Percentiles rank a stretch among this genome's conserved stretches.
phyloP scores from a whole-genome alignment of 1,140 invertebrate genomes.

The Pomacea maculata region DNA sequence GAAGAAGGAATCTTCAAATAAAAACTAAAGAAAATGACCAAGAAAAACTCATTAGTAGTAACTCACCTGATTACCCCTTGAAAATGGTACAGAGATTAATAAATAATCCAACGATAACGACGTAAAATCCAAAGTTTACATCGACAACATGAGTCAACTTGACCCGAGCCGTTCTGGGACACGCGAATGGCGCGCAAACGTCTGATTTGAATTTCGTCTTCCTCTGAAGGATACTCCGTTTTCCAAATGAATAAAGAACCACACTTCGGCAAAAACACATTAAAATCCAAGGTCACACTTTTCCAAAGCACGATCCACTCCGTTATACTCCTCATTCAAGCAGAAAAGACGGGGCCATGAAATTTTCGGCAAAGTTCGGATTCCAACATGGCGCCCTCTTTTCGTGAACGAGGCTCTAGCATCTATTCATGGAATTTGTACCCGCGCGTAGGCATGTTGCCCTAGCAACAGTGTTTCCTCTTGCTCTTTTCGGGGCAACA shows the following conservation, averaged over 20 bases:
- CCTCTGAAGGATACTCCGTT: constrained; percentile 14
- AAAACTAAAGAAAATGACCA: not conserved
- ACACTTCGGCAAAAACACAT: constrained; percentile 6
- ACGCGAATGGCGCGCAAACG: constrained; percentile 26
- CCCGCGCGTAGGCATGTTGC: constrained; percentile 28
- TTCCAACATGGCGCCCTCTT: constrained; percentile 27
- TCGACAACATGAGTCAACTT: constrained; percentile 25
- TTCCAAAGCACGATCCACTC: constrained; percentile 11
- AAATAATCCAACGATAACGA: constrained; percentile 13
- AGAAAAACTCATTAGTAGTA: not conserved
- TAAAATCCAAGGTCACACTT: constrained; percentile 15
- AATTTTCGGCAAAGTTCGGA: constrained; percentile 29
- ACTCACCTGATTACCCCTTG: constrained; percentile 16
- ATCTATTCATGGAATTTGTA: constrained; percentile 29
- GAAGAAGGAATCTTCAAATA: constrained; percentile 7
- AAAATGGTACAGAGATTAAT: not conserved
- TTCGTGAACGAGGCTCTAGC: constrained; percentile 26
- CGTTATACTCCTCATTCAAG: constrained; percentile 19
- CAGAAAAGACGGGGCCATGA: constrained; percentile 24
- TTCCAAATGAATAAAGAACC: constrained; percentile 13
- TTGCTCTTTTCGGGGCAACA: constrained; percentile 5
- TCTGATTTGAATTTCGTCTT: constrained; percentile 28
- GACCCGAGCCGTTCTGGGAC: constrained; percentile 23
- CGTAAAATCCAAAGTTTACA: constrained; percentile 26
- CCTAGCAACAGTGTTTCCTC: constrained; percentile 26